A percentile compares a stretch with the other conserved stretches of the same genome.
These are phyloP conservation scores for Heliothis peltigera DNA, from an alignment of 2,888 invertebrate species.

Conservation along the genomic window DNA sequence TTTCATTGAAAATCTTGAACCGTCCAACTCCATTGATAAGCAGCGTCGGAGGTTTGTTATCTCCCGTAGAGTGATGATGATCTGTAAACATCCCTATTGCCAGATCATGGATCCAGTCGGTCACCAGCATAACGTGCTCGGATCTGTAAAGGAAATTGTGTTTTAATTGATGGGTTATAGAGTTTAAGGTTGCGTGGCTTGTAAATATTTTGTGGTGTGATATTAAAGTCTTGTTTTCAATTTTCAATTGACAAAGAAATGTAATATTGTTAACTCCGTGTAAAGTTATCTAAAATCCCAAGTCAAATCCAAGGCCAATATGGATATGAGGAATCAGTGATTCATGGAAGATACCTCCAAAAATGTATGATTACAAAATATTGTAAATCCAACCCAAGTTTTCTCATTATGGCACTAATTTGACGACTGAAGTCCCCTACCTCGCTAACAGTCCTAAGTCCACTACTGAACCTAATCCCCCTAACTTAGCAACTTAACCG, in stretches of 20 bases:
- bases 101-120: constrained; percentile 95
- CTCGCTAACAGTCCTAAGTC: neutral
- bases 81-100: constrained; percentile 93
- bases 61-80: constrained; percentile 95
- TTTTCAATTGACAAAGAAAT: too few species aligned
- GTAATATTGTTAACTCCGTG: too few species aligned
- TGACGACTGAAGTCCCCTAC: neutral
- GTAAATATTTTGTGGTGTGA: too few species aligned
- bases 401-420: too few species aligned
- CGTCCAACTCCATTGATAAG: constrained; percentile 95
- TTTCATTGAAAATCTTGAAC: constrained; percentile 83
- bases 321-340: too few species aligned
- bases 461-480: neutral
- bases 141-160: constrained; percentile 73
- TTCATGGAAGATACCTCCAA: too few species aligned
- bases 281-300: too few species aligned
- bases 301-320: too few species aligned
- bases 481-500: neutral
- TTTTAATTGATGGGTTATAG: neutral
- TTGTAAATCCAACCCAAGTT: too few species aligned
- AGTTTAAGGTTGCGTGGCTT: too few species aligned
- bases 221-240: too few species aligned
- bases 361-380: too few species aligned
- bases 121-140: constrained; percentile 93
- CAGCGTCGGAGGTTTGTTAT: constrained; percentile 95